These are phyloP conservation scores for Mugil cephalus DNA, from an alignment of 2,113 vertebrate species.

Conservation along the genomic window DNA sequence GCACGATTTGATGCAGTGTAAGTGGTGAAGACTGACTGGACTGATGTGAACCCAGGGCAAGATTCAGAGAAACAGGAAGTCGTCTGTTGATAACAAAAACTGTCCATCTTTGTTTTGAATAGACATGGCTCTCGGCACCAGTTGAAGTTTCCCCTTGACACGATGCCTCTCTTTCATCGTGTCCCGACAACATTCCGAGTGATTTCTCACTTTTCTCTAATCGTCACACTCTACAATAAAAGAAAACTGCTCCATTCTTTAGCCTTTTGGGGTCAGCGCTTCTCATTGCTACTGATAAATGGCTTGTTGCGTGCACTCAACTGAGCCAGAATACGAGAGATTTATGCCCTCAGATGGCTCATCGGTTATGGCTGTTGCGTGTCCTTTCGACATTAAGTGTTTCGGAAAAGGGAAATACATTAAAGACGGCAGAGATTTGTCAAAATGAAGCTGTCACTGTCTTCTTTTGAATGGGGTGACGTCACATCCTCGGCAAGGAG, in stretches of 20 bases:
- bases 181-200: slow-evolving; percentile 11
- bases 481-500: neutral
- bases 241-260: slow-evolving; percentile 24
- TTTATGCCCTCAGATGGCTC: slow-evolving; percentile 19
- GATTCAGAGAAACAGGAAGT: slow-evolving; percentile 31
- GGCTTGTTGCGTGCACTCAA: slow-evolving; percentile 15
- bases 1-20: slow-evolving; percentile 30
- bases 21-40: slow-evolving; percentile 12
- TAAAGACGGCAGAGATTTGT: neutral
- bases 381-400: slow-evolving; percentile 18
- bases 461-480: neutral
- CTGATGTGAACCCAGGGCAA: slow-evolving; percentile 27
- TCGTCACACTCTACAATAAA: slow-evolving; percentile 19
- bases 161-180: neutral
- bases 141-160: slow-evolving; percentile 24
- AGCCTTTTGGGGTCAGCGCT: neutral
- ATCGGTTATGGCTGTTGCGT: slow-evolving; percentile 23
- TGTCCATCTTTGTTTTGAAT: slow-evolving; percentile 15
- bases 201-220: slow-evolving; percentile 11
- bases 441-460: slow-evolving; percentile 25
- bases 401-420: neutral
- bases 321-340: slow-evolving; percentile 21
- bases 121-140: slow-evolving; percentile 12
- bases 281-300: slow-evolving; percentile 46
- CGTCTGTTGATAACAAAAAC: neutral